Percentiles rank a stretch among this genome's conserved stretches.
Evolutionary conservation across 2,113 vertebrate species (phyloP).

Genomic region (Neolamprologus fasciatus): DNA sequence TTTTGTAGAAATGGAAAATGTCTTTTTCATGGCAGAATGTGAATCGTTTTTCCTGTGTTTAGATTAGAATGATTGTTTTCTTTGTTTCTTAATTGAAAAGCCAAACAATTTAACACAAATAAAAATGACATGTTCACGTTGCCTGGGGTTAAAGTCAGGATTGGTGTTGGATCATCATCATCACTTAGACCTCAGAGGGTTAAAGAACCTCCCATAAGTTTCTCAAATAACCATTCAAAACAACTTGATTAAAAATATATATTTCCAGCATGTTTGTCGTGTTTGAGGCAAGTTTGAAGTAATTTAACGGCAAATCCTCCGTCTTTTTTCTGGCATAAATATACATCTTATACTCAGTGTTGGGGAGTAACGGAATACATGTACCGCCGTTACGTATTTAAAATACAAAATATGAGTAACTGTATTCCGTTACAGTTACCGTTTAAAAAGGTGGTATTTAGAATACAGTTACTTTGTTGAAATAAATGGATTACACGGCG

Average conservation of each 20-base stretch:
- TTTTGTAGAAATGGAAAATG: not conserved
- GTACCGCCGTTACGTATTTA: too few species aligned
- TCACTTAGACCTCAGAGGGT: not conserved
- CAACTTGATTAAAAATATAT: not conserved
- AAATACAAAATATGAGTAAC: too few species aligned
- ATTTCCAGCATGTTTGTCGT: not conserved
- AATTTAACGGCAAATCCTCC: not conserved
- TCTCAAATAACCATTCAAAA: not conserved
- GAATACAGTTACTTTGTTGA: too few species aligned
- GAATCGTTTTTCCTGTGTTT: too few species aligned
- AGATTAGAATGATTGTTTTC: not conserved
- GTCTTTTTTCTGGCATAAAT: not conserved
- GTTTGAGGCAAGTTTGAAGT: not conserved
- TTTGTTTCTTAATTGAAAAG: not conserved
- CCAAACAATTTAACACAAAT: not conserved
- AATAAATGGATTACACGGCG: too few species aligned
- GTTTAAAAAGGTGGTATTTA: too few species aligned
- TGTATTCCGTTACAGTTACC: too few species aligned
- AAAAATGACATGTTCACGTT: not conserved
- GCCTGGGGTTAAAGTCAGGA: not conserved
- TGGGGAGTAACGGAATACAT: too few species aligned
- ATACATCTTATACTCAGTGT: not conserved
- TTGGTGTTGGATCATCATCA: not conserved
- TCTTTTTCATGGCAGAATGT: too few species aligned
- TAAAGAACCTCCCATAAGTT: not conserved